Conservation (phyloP, 2,888 invertebrate species). For the Leistus spinibarbis region DNA sequence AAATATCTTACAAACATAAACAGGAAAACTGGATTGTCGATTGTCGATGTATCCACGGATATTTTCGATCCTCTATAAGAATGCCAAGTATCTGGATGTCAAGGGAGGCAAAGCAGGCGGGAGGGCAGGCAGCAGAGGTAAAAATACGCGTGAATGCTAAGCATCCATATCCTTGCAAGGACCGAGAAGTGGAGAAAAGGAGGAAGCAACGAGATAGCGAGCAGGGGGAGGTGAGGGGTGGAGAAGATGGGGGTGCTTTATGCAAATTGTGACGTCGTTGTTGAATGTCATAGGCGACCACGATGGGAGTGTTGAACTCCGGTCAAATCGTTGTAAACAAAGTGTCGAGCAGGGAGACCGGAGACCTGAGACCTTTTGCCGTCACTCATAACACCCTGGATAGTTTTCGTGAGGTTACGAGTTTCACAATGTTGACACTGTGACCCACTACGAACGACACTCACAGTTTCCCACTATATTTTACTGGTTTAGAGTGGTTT, state of each 20-base stretch:
- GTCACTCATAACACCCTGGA: neutral
- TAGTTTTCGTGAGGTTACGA: neutral
- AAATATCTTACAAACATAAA: neutral
- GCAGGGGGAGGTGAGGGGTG: constrained; percentile 12
- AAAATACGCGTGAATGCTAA: constrained; percentile 3
- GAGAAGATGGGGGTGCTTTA: constrained; percentile 4
- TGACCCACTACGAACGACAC: no score
- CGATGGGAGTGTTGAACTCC: constrained; percentile 15
- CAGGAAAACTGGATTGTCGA: neutral
- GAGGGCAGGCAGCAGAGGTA: no score
- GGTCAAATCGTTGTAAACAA: constrained; percentile 33
- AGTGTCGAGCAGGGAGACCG: neutral
- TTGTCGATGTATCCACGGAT: neutral
- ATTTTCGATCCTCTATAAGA: neutral
- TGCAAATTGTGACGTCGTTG: constrained; percentile 26
- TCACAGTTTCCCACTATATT: no score
- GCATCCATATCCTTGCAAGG: constrained; percentile 20
- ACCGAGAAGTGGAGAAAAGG: constrained; percentile 4
- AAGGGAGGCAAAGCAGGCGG: no score
- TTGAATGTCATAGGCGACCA: constrained; percentile 20
- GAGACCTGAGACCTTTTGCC: neutral
- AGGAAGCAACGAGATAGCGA: constrained; percentile 15
- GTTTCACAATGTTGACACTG: no score
- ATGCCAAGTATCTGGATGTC: neutral
- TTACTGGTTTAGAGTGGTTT: no score